Evolutionary conservation across 2,888 invertebrate genomes (phyloP).

Genomic region (Odontomyia ornata): DNA sequence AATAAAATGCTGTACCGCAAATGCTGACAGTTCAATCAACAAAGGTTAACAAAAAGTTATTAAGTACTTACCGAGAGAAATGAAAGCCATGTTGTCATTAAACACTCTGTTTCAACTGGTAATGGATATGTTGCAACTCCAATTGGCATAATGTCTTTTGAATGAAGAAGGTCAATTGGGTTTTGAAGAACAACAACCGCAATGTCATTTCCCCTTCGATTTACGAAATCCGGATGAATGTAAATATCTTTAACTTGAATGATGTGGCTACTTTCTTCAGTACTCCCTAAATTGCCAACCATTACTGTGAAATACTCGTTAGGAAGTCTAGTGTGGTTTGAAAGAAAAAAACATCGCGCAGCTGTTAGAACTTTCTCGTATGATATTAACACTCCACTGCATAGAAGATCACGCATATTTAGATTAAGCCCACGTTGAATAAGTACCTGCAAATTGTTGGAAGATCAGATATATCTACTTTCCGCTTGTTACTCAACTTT

Average conservation of each 20-base stretch:
- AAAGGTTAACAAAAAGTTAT: too few species aligned
- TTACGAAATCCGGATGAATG: slow-evolving; percentile 23
- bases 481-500: too few species aligned
- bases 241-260: not conserved
- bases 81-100: slow-evolving; percentile 12
- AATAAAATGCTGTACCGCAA: too few species aligned
- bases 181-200: slow-evolving; percentile 13
- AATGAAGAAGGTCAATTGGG: not conserved
- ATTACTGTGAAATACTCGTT: slow-evolving; percentile 22
- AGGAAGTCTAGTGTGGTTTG: not conserved
- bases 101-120: not conserved
- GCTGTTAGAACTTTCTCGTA: slow-evolving; percentile 13
- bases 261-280: not conserved
- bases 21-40: too few species aligned
- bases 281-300: not conserved
- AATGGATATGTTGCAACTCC: slow-evolving; percentile 23
- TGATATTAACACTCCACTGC: slow-evolving; percentile 31
- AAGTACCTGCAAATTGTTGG: slow-evolving; percentile 26
- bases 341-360: slow-evolving; percentile 24
- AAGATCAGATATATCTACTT: too few species aligned
- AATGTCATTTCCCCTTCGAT: not conserved
- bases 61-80: slow-evolving; percentile 11
- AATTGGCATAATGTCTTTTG: not conserved
- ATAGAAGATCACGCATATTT: slow-evolving; percentile 18
- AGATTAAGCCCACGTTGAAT: not conserved